Base-by-base conservation (phyloP, 2,797 vertebrate genomes). In the Notoglanidium macrostoma region DNA sequence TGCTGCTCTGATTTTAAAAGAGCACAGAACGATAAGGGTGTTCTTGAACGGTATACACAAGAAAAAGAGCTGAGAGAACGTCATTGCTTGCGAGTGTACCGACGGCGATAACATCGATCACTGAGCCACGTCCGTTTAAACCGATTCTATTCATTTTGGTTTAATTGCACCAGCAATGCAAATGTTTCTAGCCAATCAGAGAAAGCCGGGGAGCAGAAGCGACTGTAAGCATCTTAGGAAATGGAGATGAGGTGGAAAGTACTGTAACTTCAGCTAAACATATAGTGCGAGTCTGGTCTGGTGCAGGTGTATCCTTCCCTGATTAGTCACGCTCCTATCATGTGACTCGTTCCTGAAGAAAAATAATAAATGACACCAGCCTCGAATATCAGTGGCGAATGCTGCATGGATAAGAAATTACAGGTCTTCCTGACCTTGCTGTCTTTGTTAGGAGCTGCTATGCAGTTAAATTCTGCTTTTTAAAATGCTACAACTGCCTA, bases 1-100 rank as follows among this genome's bases (percentile, higher is more conserved):
- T 67, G 85, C 84, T 87, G 68, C 89, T 76, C 83, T 78, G 85
- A 89, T 80, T 87, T 88, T 57, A 86, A 88, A 85, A 87, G 72
- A 85, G 61, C 85, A 87, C 76, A 23, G 81, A 68, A 59, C 17
- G 76, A 88, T 74, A 82, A 89, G 67, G 73, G 67, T n/a, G 6
- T 68, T 40, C 55, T 32, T 12, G 44, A 78, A 86, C 19, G 55
- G 68, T 82, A 85, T 85, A 51, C 67, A 46, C 68, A 77, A 82
- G 35, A 85, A 76, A 84, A 83, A 29, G 9, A 21, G 73, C 44
- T 23, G 21, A 68, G 14, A 46, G 23, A 46, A 63, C 2, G 55
- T 26, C 17, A 44, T 17, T 63, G 35, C 57, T 49, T 49, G 14
- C 19, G 61, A 82, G 26, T 19, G 26, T 55, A 35, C 40, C 57